Conservation (phyloP, 2,113 vertebrate genomes). For the Tachysurus vachellii region DNA sequence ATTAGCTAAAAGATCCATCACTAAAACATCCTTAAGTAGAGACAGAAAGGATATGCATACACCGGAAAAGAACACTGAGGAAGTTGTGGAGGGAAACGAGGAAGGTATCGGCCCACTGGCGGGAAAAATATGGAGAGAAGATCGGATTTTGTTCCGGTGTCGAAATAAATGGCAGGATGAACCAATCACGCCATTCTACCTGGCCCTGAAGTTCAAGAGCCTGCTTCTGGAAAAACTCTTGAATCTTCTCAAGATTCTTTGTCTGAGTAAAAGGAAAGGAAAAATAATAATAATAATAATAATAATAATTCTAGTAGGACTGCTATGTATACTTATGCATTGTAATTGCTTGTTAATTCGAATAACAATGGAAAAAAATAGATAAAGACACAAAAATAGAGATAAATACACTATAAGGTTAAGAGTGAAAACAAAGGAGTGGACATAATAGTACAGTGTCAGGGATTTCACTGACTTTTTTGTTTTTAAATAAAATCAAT, state of each 20-base stretch:
- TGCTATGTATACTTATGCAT: not conserved
- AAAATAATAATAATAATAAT: not conserved
- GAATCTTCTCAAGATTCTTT: slow-evolving; percentile 85
- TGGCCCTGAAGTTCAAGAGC: slow-evolving; percentile 89
- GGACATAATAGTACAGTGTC: too few relatives aligned
- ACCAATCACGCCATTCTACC: slow-evolving; percentile 96
- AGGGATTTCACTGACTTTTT: too few relatives aligned
- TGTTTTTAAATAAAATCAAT: too few relatives aligned
- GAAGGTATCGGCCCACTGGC: slow-evolving; percentile 96
- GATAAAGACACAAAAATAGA: not conserved
- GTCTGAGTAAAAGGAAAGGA: slow-evolving; percentile 56
- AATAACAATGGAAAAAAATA: not conserved
- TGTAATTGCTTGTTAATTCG: not conserved
- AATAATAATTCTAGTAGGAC: not conserved
- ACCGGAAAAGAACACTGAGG: slow-evolving; percentile 94
- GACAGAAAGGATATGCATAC: slow-evolving; percentile 93
- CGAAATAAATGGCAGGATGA: slow-evolving; percentile 87
- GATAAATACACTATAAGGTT: not conserved
- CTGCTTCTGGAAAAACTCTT: slow-evolving; percentile 95
- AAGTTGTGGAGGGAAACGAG: slow-evolving; percentile 98
- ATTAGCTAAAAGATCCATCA: not conserved
- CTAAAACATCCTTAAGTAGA: not conserved
- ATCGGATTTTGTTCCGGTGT: slow-evolving; percentile 85
- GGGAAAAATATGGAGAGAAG: slow-evolving; percentile 91
- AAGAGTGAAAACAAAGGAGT: not conserved